Evolutionary conservation across 92 coral and sea anemone species (phyloP), one percentile per base, ranked within the genome.

Genomic region (Palythoa grandis): DNA sequence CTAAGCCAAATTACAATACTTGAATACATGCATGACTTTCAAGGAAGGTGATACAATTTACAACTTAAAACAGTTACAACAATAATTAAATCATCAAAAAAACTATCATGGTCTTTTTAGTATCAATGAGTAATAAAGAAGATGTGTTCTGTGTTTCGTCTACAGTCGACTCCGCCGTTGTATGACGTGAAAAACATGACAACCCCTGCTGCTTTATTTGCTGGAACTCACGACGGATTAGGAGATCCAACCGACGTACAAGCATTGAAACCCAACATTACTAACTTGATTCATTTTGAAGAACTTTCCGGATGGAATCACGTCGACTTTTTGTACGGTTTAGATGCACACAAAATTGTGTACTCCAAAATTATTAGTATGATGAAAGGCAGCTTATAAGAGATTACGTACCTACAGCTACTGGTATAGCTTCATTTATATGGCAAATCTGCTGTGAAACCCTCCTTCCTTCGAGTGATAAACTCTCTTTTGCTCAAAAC

Each of bases 241-340:
- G 98, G 93, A 24, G 98, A 95, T 83, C 92, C 94, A 5, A 80
- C 72, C 17, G 98, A 95, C 84, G 96, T 79, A 8, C 70, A 67
- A 65, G 91, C 87, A 22, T 88, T 95, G 37, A 86, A 83, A 74
- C 87, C 94, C 3, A 71, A 70, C 75, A 88, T 95, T 47, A 87
- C 82, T 16, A 87, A 91, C 24, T 89, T 95, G 58, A 69, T 83
- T 16, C 93, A 89, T 82, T 78, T 86, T 24, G 94, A 95, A 91
- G 87, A 85, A 25, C 85, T 94, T 38, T 77, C 87, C 11, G 88
- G 80, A 20, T 95, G 94, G 92, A 93, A 91, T 54, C 98, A 95
- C 75, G 47, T 89, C 13, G 98, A 95, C 86, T 95, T 93, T 79
- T 77, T 95, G 47, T 88, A 88, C 57, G 98, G 95, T 57, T 35